Base-by-base conservation (phyloP, 2,888 invertebrate genomes). In the Pterobdella sp. region DNA sequence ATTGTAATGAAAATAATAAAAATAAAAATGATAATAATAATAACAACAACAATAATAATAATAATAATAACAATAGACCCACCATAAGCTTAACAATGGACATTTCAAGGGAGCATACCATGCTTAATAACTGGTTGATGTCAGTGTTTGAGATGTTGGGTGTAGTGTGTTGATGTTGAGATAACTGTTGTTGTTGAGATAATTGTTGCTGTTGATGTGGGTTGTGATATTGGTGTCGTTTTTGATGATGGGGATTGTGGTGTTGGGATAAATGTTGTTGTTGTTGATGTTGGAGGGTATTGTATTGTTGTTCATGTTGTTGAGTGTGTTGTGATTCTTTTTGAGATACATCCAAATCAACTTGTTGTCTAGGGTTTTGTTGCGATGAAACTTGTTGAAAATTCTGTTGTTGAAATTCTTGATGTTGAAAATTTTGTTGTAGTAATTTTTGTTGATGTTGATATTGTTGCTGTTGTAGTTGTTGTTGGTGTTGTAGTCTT, bases 21-120 rank as follows among this genome's bases (percentile, higher is more conserved):
- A 22, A 42, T 42, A 14, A 22, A 42, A 42, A 56, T 3, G n/a
- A 4, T 26, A 18, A 18, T 14, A 56, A 56, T 14, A 4, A 56
- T 3, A 56, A 56, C 7, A 56, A 56, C 60, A n/a, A 56, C 60
- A 22, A 56, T 3, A 22, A 4, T 26, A 18, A 18, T 14, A 56
- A 56, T 14, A 4, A 56, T 3, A 56, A 56, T 3, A 56, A 56
- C 60, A n/a, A 56, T 26, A 22, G 18, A n/a, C 60, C 14, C 4
- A 56, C 60, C 60, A 56, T 4, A 3, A 56, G 60, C 26, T 56
- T 56, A 3, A 56, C n/a, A 56, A 56, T 56, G n/a, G 60, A 22
- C 60, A 56, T 56, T 56, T 56, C 60, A 26, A 56, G 10, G 10
- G 60, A 56, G n/a, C 60, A 56, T 4, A 56, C 60, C n/a, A n/a